Base-by-base conservation (phyloP, 2,113 vertebrate genomes). In the Oryzias celebensis region DNA sequence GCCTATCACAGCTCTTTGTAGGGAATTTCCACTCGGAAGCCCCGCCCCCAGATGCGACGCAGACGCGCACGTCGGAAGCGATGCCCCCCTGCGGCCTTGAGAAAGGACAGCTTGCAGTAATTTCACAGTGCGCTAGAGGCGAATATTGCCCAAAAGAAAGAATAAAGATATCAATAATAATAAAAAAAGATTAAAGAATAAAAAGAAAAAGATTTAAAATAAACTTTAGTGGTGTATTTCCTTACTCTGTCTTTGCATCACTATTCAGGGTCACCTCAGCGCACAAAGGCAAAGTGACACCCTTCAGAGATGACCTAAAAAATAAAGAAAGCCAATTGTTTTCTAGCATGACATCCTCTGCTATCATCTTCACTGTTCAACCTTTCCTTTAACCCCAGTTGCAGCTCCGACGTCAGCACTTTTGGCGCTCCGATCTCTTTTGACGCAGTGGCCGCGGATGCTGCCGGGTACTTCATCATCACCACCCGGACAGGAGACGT, bases 11-110 rank as follows among this genome's bases (percentile, higher is more conserved):
- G 75, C 54, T 65, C 78, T 72, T 80, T 68, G 65, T 64, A 82
- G 86, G 90, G 92, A 91, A 90, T 92, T 91, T 91, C 92, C 91
- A 91, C 81, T 75, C 49, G 13, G n/a, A 86, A 57, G 75, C 89
- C 78, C 83, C 91, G 79, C 91, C 92, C 26, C 83, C 68, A 58
- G 4, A 49, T 86, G 87, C 89, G 88, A 92, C 89, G 91, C 90
- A 89, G 86, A 16, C 82, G 51, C 36, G 62, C 60, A 66, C 78
- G 72, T 88, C 63, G 58, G 62, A 58, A 68, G 67, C 75, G 60
- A 73, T 81, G 82, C 86, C 72, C 78, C 36, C 82, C 78, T 69
- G 80, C 75, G 82, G 89, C 82, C 78, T 82, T 77, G 82, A 64
- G 70, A 52, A 78, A 80, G 81, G 84, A 83, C 80, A 84, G 74